Evolutionary conservation across 1,140 invertebrate species (phyloP).

Genomic region (Psilanteris sp.): DNA sequence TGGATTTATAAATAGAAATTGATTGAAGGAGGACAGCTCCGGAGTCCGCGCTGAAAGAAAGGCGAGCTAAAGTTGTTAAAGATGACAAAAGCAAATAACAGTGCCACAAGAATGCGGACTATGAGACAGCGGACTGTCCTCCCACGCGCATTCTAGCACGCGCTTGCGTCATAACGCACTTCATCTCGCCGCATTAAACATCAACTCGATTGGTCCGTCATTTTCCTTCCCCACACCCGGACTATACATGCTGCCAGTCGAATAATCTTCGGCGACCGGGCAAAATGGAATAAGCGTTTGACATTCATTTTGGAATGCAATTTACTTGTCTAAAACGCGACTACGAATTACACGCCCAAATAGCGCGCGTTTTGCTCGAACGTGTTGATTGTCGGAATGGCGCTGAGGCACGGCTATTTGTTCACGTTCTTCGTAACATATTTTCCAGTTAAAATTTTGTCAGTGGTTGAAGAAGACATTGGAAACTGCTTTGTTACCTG

Average conservation of each 20-base stretch:
- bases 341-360: constrained; percentile 33
- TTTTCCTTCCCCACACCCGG: background rate
- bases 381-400: constrained; percentile 6
- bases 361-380: constrained; percentile 15
- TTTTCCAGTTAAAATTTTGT: background rate
- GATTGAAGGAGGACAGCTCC: constrained; percentile 13
- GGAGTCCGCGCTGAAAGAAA: background rate
- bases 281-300: constrained; percentile 51
- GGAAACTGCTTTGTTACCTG: too few species aligned
- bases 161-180: constrained; percentile 66
- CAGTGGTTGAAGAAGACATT: background rate
- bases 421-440: too few species aligned
- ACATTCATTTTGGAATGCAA: constrained; percentile 54
- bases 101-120: constrained; percentile 63
- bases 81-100: constrained; percentile 29
- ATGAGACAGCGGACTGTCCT: constrained; percentile 48
- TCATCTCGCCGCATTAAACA: constrained; percentile 65
- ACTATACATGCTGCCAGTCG: constrained; percentile 2
- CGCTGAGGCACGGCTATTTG: constrained; percentile 2
- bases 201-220: constrained; percentile 59
- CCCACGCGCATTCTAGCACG: constrained; percentile 50
- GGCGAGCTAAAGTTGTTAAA: constrained; percentile 10
- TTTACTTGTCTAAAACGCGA: constrained; percentile 34
- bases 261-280: constrained; percentile 29
- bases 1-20: constrained; percentile 14